phyloP scores from a whole-genome alignment of 2,113 vertebrate genomes.

The Psittacara wagleri region DNA sequence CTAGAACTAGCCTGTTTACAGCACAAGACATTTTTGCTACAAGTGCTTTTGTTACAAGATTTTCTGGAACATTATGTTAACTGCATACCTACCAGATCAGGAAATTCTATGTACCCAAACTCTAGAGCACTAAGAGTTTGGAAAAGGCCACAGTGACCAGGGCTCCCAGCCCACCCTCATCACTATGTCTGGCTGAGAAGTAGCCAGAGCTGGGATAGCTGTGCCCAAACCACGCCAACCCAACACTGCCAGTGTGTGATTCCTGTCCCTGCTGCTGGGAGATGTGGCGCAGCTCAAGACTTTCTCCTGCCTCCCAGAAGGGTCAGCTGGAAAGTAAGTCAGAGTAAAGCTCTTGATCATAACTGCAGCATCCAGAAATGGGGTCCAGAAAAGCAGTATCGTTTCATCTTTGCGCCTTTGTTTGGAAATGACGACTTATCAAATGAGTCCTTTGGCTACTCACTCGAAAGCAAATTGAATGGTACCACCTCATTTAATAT shows the following conservation, averaged over 20 bases:
- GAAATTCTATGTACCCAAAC: background rate
- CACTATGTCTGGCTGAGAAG: background rate
- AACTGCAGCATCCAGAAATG: background rate
- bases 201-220: background rate
- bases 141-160: background rate
- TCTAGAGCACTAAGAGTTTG: background rate
- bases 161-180: background rate
- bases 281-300: background rate
- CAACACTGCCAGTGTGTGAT: fast-evolving
- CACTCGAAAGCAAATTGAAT: background rate
- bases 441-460: background rate
- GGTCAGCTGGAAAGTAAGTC: background rate
- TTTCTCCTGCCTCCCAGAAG: background rate
- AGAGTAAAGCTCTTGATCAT: background rate
- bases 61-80: background rate
- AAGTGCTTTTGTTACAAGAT: background rate
- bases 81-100: background rate
- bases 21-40: background rate
- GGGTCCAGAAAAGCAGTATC: background rate
- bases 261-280: background rate
- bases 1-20: background rate
- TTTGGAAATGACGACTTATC: background rate
- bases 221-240: background rate
- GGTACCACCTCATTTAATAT: background rate
- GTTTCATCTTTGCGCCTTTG: background rate